These are phyloP conservation scores for Antennarius maculatus DNA, from an alignment of 2,797 vertebrate genomes.

Conservation along the genomic window DNA sequence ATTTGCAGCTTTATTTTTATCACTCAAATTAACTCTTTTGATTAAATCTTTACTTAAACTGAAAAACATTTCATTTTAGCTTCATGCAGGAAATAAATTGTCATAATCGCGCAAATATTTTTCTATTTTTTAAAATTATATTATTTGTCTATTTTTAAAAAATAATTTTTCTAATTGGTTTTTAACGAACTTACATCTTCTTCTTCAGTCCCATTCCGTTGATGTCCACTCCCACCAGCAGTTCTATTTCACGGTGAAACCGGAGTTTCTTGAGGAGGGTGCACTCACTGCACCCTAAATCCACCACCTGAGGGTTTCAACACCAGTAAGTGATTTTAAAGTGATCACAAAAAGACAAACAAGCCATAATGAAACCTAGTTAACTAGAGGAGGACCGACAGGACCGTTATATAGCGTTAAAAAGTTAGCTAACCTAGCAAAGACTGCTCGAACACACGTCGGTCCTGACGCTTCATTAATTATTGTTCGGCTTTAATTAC, in stretches of 20 bases:
- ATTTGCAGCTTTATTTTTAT: too few species aligned
- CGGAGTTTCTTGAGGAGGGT: constrained; percentile 85
- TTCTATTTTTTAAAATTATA: too few species aligned
- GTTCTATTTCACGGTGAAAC: constrained; percentile 84
- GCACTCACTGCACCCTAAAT: constrained; percentile 90
- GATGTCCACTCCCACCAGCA: constrained; percentile 89
- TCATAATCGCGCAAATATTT: too few species aligned
- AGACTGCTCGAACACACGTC: not conserved
- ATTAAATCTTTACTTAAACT: too few species aligned
- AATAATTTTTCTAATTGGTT: too few species aligned
- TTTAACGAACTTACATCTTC: constrained; percentile 78
- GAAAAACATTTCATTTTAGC: too few species aligned
- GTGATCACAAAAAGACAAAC: not conserved
- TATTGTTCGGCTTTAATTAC: too few species aligned
- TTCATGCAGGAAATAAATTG: too few species aligned
- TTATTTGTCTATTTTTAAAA: too few species aligned
- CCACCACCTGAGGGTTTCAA: constrained; percentile 82
- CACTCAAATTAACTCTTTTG: too few species aligned
- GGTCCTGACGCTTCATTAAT: too few species aligned
- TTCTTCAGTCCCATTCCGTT: constrained; percentile 75
- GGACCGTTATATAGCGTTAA: not conserved
- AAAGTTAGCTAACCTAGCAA: not conserved
- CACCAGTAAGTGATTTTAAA: not conserved
- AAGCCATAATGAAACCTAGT: not conserved
- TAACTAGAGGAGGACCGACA: not conserved